Evolutionary conservation across 2,888 invertebrate genomes (phyloP), one percentile per base, ranked within the genome.

Genomic region (Drosophila mettleri): DNA sequence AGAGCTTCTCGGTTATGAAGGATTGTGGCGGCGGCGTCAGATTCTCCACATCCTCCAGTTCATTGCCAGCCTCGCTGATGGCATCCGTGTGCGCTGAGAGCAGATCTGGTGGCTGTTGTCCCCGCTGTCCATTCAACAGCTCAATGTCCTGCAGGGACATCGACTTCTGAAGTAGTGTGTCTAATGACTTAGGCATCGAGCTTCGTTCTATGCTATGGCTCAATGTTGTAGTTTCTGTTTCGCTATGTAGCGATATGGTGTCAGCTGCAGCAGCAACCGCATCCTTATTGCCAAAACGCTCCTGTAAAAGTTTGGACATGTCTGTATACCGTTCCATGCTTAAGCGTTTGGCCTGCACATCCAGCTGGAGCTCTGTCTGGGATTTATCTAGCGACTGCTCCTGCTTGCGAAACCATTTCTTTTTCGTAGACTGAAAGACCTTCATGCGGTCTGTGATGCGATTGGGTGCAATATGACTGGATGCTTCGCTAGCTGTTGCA

Each of bases 301-400:
- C 95, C 89, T 95, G 95, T 70, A 95, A 93, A 62, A 95, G 91
- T 88, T 95, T 95, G 5, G 95, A 94, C 95, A 95, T 95, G 77
- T 95, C 95, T 88, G 95, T 95, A 73, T 95, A 95, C 48, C 95
- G 93, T 84, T 95, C 95, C 90, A 95, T 95, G 67, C 95, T 95
- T 91, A 94, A 94, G 74, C 95, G 94, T 86, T 95, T 95, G 66
- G 95, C 94, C 55, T 94, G 94, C 61, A 93, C 92, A 90, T 95
- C 95, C 67, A 95, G 93, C 61, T 94, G 93, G 3, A 93, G 66
- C 65, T 89, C 69, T 67, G 65, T n/a, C 16, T 63, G 18, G 12
- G 54, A 46, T 9, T 73, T 73, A 3, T 55, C 70, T 31, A 55
- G 57, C 3, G 69, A 63, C 3, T 91, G 91, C 12, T 91, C 90